Conservation (phyloP, 2,113 vertebrate species). For the Spermophilus dauricus region DNA sequence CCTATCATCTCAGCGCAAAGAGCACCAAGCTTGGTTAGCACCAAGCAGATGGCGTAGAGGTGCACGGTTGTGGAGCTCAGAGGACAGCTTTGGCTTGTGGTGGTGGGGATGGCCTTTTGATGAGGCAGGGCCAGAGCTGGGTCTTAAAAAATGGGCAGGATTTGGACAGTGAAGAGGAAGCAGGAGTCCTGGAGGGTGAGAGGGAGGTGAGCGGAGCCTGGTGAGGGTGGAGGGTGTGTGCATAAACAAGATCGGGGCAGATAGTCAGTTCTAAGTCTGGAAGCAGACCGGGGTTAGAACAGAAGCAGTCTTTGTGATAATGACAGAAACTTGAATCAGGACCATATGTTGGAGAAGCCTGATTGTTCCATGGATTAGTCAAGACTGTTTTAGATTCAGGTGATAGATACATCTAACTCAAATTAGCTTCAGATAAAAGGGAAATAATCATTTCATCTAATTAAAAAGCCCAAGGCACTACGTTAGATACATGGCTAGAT, state of each 20-base stretch:
- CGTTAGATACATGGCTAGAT: background rate
- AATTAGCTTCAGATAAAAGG: slow-evolving; percentile 1
- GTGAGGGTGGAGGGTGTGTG: fast-evolving
- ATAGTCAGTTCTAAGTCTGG: background rate
- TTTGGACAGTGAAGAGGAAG: background rate
- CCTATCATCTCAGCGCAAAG: fast-evolving
- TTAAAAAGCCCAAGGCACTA: background rate
- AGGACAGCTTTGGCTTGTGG: background rate
- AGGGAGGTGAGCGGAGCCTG: background rate
- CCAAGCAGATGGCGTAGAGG: background rate
- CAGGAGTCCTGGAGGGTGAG: background rate
- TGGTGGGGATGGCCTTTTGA: background rate
- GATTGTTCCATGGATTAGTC: background rate
- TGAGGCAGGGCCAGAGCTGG: background rate
- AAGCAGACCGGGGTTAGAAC: background rate
- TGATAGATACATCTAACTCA: background rate
- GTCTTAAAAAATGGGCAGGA: background rate
- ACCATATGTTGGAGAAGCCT: background rate
- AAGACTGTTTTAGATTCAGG: background rate
- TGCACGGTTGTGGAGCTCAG: background rate
- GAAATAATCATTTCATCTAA: background rate
- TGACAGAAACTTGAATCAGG: background rate
- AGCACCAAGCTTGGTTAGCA: background rate
- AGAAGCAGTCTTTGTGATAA: background rate
- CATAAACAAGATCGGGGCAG: background rate